A percentile compares a stretch with the other conserved stretches of the same genome.
These are phyloP conservation scores for Lichenostomus cassidix DNA, from an alignment of 2,113 vertebrate species.

Conservation along the genomic window DNA sequence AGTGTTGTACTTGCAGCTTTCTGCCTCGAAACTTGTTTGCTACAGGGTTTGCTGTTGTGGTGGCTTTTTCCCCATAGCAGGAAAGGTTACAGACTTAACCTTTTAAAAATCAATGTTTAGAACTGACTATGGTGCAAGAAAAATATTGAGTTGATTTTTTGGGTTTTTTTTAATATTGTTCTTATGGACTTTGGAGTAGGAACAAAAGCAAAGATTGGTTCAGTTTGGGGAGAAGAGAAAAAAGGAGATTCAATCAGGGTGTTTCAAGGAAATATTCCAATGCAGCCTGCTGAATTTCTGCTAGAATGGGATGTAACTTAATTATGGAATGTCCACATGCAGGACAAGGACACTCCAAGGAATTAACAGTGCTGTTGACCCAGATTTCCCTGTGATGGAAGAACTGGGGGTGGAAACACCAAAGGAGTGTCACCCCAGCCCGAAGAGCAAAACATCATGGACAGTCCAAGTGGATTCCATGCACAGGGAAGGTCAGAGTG, in stretches of 20 bases:
- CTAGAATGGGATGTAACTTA: background rate
- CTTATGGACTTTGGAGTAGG: background rate
- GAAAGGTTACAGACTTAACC: background rate
- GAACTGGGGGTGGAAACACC: background rate
- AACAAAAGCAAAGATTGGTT: background rate
- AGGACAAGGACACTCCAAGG: background rate
- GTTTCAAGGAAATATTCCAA: background rate
- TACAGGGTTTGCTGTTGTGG: background rate
- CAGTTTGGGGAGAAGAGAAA: background rate
- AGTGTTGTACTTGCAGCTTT: background rate
- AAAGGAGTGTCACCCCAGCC: background rate
- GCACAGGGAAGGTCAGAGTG: background rate
- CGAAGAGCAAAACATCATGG: background rate
- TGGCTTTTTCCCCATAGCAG: background rate
- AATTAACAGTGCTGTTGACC: background rate
- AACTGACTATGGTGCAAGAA: background rate
- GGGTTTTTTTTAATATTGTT: background rate
- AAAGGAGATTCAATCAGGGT: background rate
- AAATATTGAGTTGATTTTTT: background rate
- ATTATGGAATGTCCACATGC: background rate
- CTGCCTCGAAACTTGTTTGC: background rate
- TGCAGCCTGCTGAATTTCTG: background rate
- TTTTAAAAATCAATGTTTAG: background rate
- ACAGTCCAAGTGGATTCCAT: background rate
- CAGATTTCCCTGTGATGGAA: background rate